Conservation (phyloP, 1,140 invertebrate genomes). For the Macrotrachela quadricornifera region DNA sequence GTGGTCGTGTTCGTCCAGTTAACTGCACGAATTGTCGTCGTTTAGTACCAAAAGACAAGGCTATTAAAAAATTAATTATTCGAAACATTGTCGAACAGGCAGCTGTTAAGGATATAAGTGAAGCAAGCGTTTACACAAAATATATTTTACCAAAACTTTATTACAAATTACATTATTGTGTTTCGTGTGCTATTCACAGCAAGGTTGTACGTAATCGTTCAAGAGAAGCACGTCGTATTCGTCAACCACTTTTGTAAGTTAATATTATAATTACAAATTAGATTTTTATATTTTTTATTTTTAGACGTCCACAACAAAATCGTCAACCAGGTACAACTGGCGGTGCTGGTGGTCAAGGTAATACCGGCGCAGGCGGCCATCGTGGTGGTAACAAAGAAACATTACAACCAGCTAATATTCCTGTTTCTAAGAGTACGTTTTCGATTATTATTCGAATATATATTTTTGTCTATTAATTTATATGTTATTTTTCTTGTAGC, state of each 20-base stretch:
- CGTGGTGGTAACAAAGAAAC: no score
- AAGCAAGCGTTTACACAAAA: conserved; percentile 73
- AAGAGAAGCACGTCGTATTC: conserved; percentile 75
- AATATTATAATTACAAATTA: no score
- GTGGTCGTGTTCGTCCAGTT: conserved; percentile 89
- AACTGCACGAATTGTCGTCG: conserved; percentile 96
- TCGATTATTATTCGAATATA: no score
- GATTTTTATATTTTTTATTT: no score
- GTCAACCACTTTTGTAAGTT: conserved; percentile 43
- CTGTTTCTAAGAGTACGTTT: no score
- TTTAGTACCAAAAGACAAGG: conserved; percentile 96
- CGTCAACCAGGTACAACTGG: no score
- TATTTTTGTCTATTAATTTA: no score
- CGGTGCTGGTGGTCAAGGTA: no score
- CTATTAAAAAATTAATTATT: conserved; percentile 99
- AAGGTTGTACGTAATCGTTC: conserved; percentile 97
- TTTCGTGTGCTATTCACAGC: conserved; percentile 97
- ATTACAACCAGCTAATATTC: no score
- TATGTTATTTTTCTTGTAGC: no score
- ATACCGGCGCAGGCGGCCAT: no score
- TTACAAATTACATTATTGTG: conserved; percentile 95
- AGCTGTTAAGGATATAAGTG: conserved; percentile 90
- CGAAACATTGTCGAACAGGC: conserved; percentile 98
- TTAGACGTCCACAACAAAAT: no score
- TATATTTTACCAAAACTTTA: conserved; percentile 92